These are phyloP conservation scores for Mesembrinibis cayennensis DNA, from an alignment of 2,113 vertebrate species.

Conservation along the genomic window DNA sequence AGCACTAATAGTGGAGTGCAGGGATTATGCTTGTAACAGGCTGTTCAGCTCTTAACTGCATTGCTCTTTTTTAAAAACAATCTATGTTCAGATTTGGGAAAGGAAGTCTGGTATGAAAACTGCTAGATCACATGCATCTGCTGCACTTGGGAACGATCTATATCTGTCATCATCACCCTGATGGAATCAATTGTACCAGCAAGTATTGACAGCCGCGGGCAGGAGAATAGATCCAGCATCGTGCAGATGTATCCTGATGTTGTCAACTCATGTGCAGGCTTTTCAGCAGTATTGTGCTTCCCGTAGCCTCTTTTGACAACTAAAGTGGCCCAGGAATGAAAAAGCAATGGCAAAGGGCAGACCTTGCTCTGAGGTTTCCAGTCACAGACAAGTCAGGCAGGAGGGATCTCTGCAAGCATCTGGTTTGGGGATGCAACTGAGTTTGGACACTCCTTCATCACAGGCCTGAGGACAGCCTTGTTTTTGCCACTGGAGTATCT, in stretches of 20 bases:
- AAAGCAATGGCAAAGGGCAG: neutral
- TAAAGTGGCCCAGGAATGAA: neutral
- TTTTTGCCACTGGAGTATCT: neutral
- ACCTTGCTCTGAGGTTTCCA: neutral
- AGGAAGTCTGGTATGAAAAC: neutral
- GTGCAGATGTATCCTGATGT: neutral
- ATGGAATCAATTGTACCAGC: neutral
- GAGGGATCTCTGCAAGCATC: neutral
- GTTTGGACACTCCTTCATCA: neutral
- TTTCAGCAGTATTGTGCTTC: neutral
- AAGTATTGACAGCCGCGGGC: neutral
- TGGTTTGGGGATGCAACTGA: neutral
- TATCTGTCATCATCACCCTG: neutral
- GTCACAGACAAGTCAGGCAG: neutral
- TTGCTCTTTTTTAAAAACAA: neutral
- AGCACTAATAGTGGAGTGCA: accelerated
- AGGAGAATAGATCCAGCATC: neutral
- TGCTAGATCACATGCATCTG: neutral
- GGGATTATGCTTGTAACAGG: neutral
- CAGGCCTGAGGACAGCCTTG: neutral
- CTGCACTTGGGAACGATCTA: neutral
- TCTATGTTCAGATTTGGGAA: neutral
- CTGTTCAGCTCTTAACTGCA: neutral
- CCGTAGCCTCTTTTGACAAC: accelerated
- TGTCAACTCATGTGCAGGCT: neutral